These are phyloP conservation scores for Lophotriccus pileatus DNA, from an alignment of 2,797 vertebrate species.

Conservation along the genomic window DNA sequence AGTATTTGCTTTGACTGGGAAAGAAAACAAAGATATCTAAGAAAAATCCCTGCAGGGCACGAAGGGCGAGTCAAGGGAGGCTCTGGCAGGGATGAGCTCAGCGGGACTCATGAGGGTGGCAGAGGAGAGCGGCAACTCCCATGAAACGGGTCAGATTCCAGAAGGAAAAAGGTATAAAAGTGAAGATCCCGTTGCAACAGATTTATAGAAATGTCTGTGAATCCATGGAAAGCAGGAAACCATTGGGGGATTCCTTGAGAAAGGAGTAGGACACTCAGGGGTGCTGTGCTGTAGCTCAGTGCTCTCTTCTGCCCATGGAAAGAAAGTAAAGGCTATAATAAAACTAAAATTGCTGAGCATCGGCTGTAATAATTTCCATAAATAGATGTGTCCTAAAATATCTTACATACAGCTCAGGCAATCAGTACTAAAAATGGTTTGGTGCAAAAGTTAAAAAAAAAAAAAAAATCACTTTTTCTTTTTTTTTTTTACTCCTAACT, in stretches of 20 bases:
- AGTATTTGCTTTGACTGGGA: background rate
- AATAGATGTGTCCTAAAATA: background rate
- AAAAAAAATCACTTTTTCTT: accelerated
- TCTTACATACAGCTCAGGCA: accelerated
- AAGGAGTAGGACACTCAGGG: background rate
- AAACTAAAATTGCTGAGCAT: background rate
- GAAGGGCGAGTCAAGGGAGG: background rate
- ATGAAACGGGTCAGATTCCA: background rate
- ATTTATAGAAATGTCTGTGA: background rate
- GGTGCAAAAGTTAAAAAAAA: background rate
- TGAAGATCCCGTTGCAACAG: background rate
- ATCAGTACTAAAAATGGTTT: background rate
- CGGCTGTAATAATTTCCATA: background rate
- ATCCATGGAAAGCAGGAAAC: background rate
- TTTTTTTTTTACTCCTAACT: background rate
- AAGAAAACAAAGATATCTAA: slow-evolving; percentile 23
- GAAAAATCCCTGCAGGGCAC: background rate
- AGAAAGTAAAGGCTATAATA: background rate
- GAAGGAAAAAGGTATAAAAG: background rate
- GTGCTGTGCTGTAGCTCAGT: background rate
- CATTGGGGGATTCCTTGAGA: background rate
- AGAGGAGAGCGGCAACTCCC: background rate
- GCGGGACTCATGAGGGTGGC: background rate
- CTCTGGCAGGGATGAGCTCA: background rate
- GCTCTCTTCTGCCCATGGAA: background rate